These are phyloP conservation scores for Garra rufa DNA, from an alignment of 2,113 vertebrate genomes.

Conservation along the genomic window DNA sequence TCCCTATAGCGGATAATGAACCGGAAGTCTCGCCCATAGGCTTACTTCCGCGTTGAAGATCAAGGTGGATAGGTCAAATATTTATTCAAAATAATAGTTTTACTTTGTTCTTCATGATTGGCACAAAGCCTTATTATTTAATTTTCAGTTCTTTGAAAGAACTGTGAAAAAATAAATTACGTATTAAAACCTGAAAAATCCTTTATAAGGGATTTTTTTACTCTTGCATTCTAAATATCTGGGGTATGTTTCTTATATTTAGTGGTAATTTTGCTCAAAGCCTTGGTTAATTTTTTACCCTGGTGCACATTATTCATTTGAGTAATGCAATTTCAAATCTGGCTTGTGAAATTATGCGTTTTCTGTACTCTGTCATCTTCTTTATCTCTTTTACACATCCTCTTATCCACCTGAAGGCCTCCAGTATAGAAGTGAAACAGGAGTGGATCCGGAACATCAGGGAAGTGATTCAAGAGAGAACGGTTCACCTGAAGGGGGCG, in stretches of 20 bases:
- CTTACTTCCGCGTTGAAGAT: too few species aligned
- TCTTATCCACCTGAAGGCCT: slow-evolving; percentile 75
- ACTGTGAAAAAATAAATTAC: neutral
- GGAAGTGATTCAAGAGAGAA: slow-evolving; percentile 97
- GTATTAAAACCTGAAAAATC: neutral
- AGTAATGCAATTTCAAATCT: neutral
- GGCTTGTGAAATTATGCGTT: neutral
- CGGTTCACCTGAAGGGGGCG: slow-evolving; percentile 95
- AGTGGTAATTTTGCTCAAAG: neutral
- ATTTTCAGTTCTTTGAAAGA: neutral
- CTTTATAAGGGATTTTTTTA: neutral
- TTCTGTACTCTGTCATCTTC: neutral
- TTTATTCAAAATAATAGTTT: neutral
- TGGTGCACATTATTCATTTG: neutral
- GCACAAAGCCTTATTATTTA: neutral
- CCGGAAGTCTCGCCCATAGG: too few species aligned
- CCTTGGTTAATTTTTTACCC: neutral
- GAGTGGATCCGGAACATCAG: slow-evolving; percentile 98
- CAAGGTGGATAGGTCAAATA: neutral
- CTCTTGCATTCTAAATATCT: neutral
- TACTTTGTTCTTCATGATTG: neutral
- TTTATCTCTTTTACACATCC: neutral
- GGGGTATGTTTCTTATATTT: neutral
- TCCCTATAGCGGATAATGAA: too few species aligned
- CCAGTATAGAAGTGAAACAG: slow-evolving; percentile 96